phyloP scores from a whole-genome alignment of 2,113 vertebrate species.

The Lycocorax pyrrhopterus region DNA sequence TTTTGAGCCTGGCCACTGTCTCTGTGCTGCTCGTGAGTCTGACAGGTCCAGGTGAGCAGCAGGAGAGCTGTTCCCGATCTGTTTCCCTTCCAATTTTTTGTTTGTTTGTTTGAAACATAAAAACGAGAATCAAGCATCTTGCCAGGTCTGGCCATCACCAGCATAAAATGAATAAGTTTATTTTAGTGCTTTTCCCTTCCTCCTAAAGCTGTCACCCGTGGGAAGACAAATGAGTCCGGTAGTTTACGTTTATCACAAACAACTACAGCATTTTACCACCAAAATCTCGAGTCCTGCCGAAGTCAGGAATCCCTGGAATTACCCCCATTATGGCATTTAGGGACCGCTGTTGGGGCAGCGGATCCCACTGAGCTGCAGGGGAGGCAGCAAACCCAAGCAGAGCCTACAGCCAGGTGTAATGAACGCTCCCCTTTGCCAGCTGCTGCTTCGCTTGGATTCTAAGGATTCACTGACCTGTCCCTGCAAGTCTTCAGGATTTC shows the following conservation, averaged over 20 bases:
- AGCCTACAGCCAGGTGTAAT: accelerated
- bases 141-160: neutral
- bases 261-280: neutral
- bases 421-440: neutral
- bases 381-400: neutral
- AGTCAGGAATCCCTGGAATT: accelerated
- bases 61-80: neutral
- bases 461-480: neutral
- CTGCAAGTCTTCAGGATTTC: accelerated
- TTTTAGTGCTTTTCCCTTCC: neutral
- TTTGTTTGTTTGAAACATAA: neutral
- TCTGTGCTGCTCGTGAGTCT: neutral
- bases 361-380: accelerated
- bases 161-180: neutral
- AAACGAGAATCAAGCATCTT: neutral
- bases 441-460: accelerated
- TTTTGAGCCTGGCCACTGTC: neutral
- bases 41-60: neutral
- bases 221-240: neutral
- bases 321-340: accelerated
- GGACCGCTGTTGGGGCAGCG: neutral
- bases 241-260: neutral
- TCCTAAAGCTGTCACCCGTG: neutral
- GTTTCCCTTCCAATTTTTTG: neutral
- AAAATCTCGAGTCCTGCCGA: accelerated